A percentile compares a stretch with the other conserved stretches of the same genome.
phyloP scores from a whole-genome alignment of 2,888 invertebrate genomes.

The Drosophila niveifrons region DNA sequence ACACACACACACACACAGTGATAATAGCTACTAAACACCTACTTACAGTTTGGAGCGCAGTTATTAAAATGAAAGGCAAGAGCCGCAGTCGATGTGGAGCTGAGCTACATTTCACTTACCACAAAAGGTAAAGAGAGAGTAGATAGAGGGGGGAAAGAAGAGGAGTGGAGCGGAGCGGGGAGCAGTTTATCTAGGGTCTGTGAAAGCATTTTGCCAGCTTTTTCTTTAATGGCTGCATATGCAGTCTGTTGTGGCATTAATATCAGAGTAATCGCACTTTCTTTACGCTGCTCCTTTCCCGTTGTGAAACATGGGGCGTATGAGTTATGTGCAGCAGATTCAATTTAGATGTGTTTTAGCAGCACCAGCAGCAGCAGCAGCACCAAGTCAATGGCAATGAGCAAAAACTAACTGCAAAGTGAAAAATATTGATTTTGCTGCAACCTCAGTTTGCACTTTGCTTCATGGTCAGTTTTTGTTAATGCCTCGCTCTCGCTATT shows the following conservation, averaged over 20 bases:
- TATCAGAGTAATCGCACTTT: slow-evolving; percentile 21
- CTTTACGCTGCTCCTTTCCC: not conserved
- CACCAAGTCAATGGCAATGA: not conserved
- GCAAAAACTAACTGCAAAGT: slow-evolving; percentile 4
- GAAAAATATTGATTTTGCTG: slow-evolving; percentile 13
- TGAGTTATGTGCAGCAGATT: slow-evolving; percentile 42
- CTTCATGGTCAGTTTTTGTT: slow-evolving; percentile 5
- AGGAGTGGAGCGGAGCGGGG: not conserved
- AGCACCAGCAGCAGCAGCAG: not conserved
- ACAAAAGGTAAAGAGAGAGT: not conserved
- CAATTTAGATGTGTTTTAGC: slow-evolving; percentile 32
- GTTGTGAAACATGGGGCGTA: slow-evolving; percentile 27
- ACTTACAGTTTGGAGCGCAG: slow-evolving; percentile 62
- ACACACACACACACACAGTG: slow-evolving; percentile 37
- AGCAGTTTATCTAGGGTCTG: slow-evolving; percentile 37
- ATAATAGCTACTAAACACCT: slow-evolving; percentile 78
- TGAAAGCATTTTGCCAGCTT: slow-evolving; percentile 23
- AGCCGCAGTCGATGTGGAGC: slow-evolving; percentile 10
- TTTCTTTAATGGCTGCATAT: slow-evolving; percentile 45
- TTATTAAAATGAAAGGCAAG: slow-evolving; percentile 59
- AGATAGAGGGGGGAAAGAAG: not conserved
- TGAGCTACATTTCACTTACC: not conserved
- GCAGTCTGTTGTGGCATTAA: slow-evolving; percentile 42
- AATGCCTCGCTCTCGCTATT: not conserved
- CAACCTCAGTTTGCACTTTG: not conserved